A percentile compares a stretch with the other conserved stretches of the same genome.
Evolutionary conservation across 2,113 vertebrate species (phyloP).

Genomic region (Phycodurus eques): DNA sequence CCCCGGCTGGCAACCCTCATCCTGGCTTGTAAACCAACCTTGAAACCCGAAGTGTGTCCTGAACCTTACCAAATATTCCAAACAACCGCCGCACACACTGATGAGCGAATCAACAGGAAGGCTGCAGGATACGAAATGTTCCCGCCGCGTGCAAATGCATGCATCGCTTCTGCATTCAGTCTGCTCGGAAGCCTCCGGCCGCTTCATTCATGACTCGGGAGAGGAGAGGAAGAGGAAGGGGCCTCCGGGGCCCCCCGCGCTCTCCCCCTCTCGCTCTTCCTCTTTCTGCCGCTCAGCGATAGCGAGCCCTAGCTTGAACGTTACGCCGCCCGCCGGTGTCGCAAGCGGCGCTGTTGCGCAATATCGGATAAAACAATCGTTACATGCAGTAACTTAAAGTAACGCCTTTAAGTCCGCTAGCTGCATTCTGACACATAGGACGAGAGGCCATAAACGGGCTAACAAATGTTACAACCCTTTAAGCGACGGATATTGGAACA

Average conservation of each 20-base stretch:
- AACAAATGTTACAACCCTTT: no score
- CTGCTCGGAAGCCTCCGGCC: not conserved
- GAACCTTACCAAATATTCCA: no score
- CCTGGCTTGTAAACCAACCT: no score
- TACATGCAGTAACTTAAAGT: no score
- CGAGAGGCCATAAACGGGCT: no score
- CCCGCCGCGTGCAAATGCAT: not conserved
- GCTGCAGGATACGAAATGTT: no score
- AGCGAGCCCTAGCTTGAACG: not conserved
- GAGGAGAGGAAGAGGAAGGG: constrained; percentile 7
- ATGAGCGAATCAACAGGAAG: not conserved
- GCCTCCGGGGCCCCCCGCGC: not conserved
- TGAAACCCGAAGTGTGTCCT: no score
- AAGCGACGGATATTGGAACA: no score
- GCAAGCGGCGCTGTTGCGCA: constrained; percentile 1
- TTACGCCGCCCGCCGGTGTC: not conserved
- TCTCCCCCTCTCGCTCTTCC: not conserved
- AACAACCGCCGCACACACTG: not conserved
- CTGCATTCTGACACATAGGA: no score
- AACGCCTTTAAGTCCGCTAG: no score
- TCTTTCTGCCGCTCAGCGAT: constrained; percentile 1
- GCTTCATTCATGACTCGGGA: not conserved
- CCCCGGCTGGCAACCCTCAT: not conserved
- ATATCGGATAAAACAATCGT: not conserved
- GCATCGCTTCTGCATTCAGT: constrained; percentile 1